phyloP scores from a whole-genome alignment of 1,140 invertebrate species.

The Drosophila ohnishii region DNA sequence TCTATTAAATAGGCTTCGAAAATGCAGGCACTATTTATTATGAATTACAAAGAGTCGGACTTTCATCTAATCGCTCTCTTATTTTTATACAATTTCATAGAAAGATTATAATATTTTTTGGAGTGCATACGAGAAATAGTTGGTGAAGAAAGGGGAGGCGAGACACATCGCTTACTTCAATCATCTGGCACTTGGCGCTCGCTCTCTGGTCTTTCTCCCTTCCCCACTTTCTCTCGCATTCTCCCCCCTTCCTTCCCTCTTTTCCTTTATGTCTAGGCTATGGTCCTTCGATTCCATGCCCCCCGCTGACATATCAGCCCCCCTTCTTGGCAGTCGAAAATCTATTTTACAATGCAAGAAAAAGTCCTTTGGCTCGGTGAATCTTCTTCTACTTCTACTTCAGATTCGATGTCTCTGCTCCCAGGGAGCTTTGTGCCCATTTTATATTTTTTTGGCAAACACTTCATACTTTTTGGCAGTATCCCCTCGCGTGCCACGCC shows the following conservation, averaged over 20 bases:
- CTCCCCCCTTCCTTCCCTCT: background rate
- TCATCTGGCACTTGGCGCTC: constrained; percentile 70
- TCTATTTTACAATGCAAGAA: constrained; percentile 72
- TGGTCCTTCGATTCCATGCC: constrained; percentile 17
- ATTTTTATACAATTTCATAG: background rate
- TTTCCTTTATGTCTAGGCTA: constrained; percentile 28
- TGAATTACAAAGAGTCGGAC: no score
- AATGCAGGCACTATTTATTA: background rate
- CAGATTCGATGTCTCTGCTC: constrained; percentile 39
- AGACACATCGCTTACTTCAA: constrained; percentile 65
- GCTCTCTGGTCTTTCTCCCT: constrained; percentile 20
- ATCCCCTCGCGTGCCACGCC: constrained; percentile 3
- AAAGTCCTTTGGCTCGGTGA: constrained; percentile 62
- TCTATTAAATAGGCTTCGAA: background rate
- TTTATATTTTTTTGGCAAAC: constrained; percentile 73
- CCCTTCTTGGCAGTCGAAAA: constrained; percentile 17
- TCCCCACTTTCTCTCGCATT: constrained; percentile 12
- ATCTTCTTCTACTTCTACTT: constrained; percentile 36
- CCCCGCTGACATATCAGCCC: constrained; percentile 27
- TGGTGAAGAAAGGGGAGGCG: constrained; percentile 34
- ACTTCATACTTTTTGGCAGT: constrained; percentile 64
- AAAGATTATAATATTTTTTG: background rate
- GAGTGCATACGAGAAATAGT: constrained; percentile 12
- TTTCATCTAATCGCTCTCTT: no score
- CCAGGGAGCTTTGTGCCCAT: constrained; percentile 57